phyloP scores from a whole-genome alignment of 2,797 vertebrate species.

The Taenioides sp. region DNA sequence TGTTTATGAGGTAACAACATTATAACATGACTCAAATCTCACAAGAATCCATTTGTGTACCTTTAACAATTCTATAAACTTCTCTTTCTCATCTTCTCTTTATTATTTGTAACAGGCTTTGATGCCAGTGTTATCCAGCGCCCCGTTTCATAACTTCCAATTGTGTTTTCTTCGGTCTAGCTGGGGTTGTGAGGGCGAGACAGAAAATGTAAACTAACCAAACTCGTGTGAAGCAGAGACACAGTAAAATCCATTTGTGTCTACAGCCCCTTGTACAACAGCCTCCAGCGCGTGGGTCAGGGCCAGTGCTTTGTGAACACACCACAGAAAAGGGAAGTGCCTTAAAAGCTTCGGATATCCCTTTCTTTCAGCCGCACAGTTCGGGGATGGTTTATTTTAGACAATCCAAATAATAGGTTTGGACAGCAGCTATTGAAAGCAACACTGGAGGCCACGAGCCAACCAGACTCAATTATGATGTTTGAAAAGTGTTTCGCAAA shows the following conservation, averaged over 20 bases:
- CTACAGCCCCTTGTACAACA: conserved; percentile 38
- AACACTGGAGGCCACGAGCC: conserved; percentile 38
- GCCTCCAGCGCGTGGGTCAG: conserved; percentile 29
- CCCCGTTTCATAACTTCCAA: background rate
- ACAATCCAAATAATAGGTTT: conserved; percentile 58
- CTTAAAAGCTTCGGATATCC: conserved; percentile 51
- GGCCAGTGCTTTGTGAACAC: conserved; percentile 21
- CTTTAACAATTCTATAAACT: too few species aligned
- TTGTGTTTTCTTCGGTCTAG: background rate
- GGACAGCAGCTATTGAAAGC: conserved; percentile 52
- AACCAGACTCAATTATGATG: conserved; percentile 56
- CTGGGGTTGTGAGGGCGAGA: background rate
- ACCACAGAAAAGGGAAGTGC: conserved; percentile 21
- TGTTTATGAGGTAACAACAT: too few species aligned
- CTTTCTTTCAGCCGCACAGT: conserved; percentile 28
- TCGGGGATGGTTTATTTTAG: conserved; percentile 58
- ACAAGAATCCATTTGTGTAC: too few species aligned
- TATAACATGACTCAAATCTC: too few species aligned
- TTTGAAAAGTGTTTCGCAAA: conserved; percentile 3
- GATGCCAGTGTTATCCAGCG: background rate
- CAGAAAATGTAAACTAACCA: background rate
- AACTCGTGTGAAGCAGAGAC: conserved; percentile 2
- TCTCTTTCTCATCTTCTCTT: too few species aligned
- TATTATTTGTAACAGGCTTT: background rate
- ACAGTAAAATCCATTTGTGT: conserved; percentile 42